These are phyloP conservation scores for Heterohyrax brucei DNA, from an alignment of 2,797 vertebrate genomes.

Conservation along the genomic window DNA sequence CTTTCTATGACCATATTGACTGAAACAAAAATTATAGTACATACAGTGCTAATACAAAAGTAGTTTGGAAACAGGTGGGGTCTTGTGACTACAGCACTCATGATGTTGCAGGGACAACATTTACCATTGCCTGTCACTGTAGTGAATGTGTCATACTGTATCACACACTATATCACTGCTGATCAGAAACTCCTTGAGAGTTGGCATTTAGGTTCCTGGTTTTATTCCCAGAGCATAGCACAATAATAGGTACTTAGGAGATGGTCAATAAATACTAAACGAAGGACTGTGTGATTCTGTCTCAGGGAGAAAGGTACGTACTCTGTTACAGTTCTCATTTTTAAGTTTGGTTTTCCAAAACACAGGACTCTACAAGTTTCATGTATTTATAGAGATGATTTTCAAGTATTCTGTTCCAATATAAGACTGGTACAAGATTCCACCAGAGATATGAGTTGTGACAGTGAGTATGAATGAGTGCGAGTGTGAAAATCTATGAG, in stretches of 20 bases:
- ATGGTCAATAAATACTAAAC: slow-evolving; percentile 4
- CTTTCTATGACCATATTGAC: neutral
- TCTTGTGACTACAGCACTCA: neutral
- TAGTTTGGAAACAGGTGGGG: neutral
- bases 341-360: neutral
- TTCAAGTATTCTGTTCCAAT: neutral
- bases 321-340: neutral
- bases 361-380: neutral
- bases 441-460: too few species aligned
- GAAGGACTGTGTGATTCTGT: neutral
- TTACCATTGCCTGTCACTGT: neutral
- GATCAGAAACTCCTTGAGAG: neutral
- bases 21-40: neutral
- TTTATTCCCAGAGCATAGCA: neutral
- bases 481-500: too few species aligned
- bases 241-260: neutral
- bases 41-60: neutral
- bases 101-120: neutral
- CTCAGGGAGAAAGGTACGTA: neutral
- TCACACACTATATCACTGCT: neutral
- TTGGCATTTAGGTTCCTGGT: neutral
- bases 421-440: neutral
- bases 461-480: too few species aligned
- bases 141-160: neutral
- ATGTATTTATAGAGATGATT: neutral